Evolutionary conservation across 64 coral and sea anemone species (phyloP).

Genomic region (Acropora tenuis): DNA sequence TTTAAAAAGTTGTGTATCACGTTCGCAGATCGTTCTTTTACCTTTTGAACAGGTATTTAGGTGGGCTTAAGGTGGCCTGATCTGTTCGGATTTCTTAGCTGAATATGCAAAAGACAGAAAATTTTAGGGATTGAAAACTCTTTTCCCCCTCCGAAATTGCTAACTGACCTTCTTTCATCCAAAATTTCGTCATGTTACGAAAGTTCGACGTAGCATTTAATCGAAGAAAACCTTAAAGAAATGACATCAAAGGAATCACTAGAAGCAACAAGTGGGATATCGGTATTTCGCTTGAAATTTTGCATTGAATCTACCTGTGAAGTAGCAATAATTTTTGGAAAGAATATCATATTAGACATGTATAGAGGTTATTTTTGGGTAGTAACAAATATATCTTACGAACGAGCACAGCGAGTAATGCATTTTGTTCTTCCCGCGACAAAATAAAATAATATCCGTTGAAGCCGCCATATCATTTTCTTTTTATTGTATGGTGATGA

Average conservation of each 20-base stretch:
- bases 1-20: neutral
- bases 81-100: neutral
- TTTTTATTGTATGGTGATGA: neutral
- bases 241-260: slow-evolving; percentile 10
- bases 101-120: too few species aligned
- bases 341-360: slow-evolving; percentile 16
- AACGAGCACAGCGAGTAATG: neutral
- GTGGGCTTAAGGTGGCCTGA: neutral
- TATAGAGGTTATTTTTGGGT: slow-evolving; percentile 5
- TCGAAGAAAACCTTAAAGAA: neutral
- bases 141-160: neutral
- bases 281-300: neutral
- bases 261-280: neutral
- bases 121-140: neutral
- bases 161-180: slow-evolving; percentile 4
- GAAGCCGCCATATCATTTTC: neutral
- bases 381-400: slow-evolving; percentile 2
- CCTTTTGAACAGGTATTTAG: neutral
- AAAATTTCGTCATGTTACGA: neutral
- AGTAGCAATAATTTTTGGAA: neutral
- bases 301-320: neutral
- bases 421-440: neutral
- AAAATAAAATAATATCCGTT: neutral
- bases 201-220: slow-evolving; percentile 9
- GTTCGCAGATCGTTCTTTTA: slow-evolving; percentile 10